Base-by-base conservation (phyloP, 2,888 invertebrate species). In the Camptogramma bilineatum region DNA sequence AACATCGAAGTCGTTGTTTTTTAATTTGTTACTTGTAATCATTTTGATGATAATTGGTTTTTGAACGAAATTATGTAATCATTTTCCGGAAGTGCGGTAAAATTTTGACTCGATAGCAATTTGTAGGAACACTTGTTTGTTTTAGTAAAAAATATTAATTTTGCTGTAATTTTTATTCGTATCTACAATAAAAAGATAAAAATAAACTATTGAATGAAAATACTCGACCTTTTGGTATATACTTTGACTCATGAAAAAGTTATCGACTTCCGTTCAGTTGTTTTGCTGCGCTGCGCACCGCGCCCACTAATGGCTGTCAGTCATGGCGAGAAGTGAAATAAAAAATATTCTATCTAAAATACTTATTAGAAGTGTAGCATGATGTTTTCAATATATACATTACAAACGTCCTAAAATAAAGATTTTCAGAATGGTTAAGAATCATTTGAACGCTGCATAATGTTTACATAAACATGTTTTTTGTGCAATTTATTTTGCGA, bases 271-370 rank as follows among this genome's bases (percentile, higher is more conserved):
- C 48, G 31, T 39, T 19, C 62, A 84, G 74, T 80, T 86, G 84
- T 86, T 87, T 86, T 85, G 84, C 77, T 83, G 31, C 79, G 78
- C 81, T 73, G 78, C 78, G 80, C 79, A 81, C 85, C 85, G 85
- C 90, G 85, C 89, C 90, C 83, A 83, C 80, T 73, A 84, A 86
- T 86, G 85, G 83, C 86, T 85, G 87, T 86, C 87, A 83, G 83
- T 78, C 77, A 73, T 73, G 73, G 75, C 52, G 28, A n/a, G n/a
- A 70, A 77, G 71, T 65, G 73, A 73, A 69, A 66, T 74, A 66
- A 71, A 74, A 75, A 73, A 70, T 74, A 73, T 73, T 77, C 74
- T 73, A 72, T 58, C 66, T 64, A 66, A 72, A 64, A 65, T 50
- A 50, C 17, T 7, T 24, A 68, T 54, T 42, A 10, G 39, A 28